These are phyloP conservation scores for Halotydeus destructor DNA, from an alignment of 1,140 invertebrate genomes.

Conservation along the genomic window DNA sequence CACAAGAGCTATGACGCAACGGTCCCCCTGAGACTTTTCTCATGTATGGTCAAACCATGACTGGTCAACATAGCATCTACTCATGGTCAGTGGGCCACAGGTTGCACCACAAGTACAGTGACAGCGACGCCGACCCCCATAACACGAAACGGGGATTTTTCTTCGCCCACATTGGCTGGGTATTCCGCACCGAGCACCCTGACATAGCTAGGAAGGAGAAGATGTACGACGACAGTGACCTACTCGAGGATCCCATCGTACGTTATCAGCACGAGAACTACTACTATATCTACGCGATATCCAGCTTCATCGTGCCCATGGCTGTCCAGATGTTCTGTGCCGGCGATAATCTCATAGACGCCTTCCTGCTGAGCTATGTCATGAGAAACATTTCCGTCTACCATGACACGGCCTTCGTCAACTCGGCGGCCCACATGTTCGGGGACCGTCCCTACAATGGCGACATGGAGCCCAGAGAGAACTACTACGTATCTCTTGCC, in stretches of 20 bases:
- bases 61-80: slow-evolving; percentile 54
- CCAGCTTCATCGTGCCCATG: slow-evolving; percentile 67
- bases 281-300: slow-evolving; percentile 24
- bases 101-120: slow-evolving; percentile 58
- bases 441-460: slow-evolving; percentile 71
- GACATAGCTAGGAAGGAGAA: slow-evolving; percentile 46
- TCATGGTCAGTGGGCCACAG: too few species aligned
- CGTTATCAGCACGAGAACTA: slow-evolving; percentile 52
- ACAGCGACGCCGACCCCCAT: slow-evolving; percentile 59
- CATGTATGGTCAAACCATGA: slow-evolving; percentile 54
- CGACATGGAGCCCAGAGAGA: slow-evolving; percentile 50
- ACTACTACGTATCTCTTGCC: slow-evolving; percentile 41
- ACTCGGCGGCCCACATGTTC: slow-evolving; percentile 77
- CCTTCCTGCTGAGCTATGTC: slow-evolving; percentile 54
- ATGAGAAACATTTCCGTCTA: slow-evolving; percentile 54
- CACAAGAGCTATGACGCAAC: slow-evolving; percentile 84
- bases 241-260: slow-evolving; percentile 56
- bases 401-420: slow-evolving; percentile 50
- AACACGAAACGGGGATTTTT: slow-evolving; percentile 55
- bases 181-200: slow-evolving; percentile 49
- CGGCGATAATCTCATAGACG: slow-evolving; percentile 51
- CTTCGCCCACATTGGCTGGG: slow-evolving; percentile 57
- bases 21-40: slow-evolving; percentile 52
- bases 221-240: slow-evolving; percentile 60
- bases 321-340: slow-evolving; percentile 55